Conservation (phyloP, 2,797 vertebrate species). For the Danio tinwini region DNA sequence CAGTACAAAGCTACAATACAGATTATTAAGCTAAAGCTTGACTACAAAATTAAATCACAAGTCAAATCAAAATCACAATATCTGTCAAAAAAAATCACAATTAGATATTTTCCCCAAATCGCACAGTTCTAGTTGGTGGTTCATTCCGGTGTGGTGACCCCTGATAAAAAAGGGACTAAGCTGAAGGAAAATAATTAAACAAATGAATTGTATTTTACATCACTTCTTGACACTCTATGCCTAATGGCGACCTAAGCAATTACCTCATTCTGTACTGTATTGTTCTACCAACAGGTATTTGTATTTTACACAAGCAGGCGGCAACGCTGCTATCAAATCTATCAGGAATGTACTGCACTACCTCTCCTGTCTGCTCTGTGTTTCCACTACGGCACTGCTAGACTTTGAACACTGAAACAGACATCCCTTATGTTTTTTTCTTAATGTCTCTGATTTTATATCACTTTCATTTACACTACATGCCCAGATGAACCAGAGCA, state of each 20-base stretch:
- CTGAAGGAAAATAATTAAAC: no score
- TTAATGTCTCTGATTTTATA: not conserved
- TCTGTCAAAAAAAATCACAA: no score
- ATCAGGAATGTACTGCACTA: conserved; percentile 46
- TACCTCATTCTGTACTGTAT: conserved; percentile 11
- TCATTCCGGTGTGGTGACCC: no score
- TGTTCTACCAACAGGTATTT: conserved; percentile 29
- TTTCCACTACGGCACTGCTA: not conserved
- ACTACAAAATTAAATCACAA: no score
- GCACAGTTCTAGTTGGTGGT: no score
- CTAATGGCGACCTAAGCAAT: not conserved
- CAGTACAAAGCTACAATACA: no score
- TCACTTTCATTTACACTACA: conserved; percentile 6
- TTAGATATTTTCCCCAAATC: no score
- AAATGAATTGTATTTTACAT: not conserved
- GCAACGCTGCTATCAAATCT: conserved; percentile 47
- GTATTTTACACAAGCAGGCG: conserved; percentile 21
- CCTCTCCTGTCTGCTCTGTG: conserved; percentile 7
- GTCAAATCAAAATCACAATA: no score
- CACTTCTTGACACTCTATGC: not conserved
- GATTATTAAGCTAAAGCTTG: no score
- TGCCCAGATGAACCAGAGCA: conserved; percentile 26
- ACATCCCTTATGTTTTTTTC: not conserved
- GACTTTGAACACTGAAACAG: conserved; percentile 8
- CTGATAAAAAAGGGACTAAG: no score